phyloP scores from a whole-genome alignment of 2,113 vertebrate species.

The Electrona antarctica region DNA sequence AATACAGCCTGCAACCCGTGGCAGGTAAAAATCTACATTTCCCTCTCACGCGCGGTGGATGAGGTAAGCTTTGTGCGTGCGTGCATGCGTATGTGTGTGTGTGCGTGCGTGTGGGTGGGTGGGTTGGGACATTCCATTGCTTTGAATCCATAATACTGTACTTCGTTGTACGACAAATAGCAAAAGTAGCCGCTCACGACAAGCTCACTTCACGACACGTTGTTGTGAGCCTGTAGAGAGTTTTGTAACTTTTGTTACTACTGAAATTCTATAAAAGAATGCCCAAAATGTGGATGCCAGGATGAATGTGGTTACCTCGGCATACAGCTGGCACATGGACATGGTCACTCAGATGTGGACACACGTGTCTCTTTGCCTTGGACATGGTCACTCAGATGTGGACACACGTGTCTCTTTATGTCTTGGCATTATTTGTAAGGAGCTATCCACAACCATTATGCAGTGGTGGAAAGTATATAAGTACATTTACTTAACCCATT shows the following conservation, averaged over 20 bases:
- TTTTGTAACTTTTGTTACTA: too few species aligned
- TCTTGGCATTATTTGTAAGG: slow-evolving; percentile 21
- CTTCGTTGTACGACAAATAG: too few species aligned
- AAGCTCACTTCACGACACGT: too few species aligned
- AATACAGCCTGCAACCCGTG: slow-evolving; percentile 32
- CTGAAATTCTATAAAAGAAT: too few species aligned
- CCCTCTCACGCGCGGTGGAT: slow-evolving; percentile 18
- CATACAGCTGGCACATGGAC: slow-evolving; percentile 2
- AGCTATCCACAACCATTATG: slow-evolving; percentile 43
- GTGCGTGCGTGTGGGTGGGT: neutral
- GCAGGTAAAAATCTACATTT: slow-evolving; percentile 21
- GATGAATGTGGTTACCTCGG: too few species aligned
- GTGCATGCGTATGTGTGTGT: slow-evolving; percentile 13
- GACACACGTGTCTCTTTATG: slow-evolving; percentile 46
- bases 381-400: slow-evolving; percentile 27
- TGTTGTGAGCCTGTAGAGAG: too few species aligned
- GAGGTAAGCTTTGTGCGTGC: neutral
- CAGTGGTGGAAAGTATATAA: too few species aligned
- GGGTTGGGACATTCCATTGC: neutral
- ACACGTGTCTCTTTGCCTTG: slow-evolving; percentile 29
- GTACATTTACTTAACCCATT: too few species aligned
- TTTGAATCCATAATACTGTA: too few species aligned
- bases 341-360: slow-evolving; percentile 18
- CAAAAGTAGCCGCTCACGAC: too few species aligned
- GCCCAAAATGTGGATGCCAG: too few species aligned